Conservation (phyloP, 2,797 vertebrate genomes). For the Adelosebastes latens region DNA sequence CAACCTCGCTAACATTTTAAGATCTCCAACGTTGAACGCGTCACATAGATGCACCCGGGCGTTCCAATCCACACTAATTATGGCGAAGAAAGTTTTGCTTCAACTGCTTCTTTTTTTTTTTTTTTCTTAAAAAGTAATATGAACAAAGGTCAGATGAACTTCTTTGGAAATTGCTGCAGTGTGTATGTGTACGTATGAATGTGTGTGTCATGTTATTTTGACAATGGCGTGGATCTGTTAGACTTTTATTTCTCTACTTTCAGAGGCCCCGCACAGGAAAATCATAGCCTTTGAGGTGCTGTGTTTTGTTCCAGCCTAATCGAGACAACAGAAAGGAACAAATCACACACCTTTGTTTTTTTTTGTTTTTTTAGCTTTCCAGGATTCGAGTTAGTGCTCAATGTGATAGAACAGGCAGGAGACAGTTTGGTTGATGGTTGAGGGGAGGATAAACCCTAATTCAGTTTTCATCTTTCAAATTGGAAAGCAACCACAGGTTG, state of each 20-base stretch:
- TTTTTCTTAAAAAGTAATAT: slow-evolving; percentile 43
- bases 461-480: not conserved
- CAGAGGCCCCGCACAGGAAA: slow-evolving; percentile 37
- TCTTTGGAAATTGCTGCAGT: slow-evolving; percentile 63
- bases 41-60: not conserved
- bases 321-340: slow-evolving; percentile 40
- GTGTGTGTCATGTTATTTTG: slow-evolving; percentile 37
- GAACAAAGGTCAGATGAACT: slow-evolving; percentile 74
- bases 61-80: slow-evolving; percentile 48
- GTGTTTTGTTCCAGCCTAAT: slow-evolving; percentile 42
- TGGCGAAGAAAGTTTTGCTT: slow-evolving; percentile 44
- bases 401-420: not conserved
- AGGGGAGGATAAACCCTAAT: slow-evolving; percentile 16
- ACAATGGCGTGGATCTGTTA: slow-evolving; percentile 45
- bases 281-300: slow-evolving; percentile 28
- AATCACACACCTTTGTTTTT: not conserved
- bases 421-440: not conserved
- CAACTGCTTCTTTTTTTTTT: slow-evolving; percentile 11
- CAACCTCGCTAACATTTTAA: slow-evolving; percentile 50
- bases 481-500: not conserved
- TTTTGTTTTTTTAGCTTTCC: not conserved
- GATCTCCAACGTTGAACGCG: slow-evolving; percentile 27
- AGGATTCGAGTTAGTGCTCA: not conserved
- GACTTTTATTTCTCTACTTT: slow-evolving; percentile 45
- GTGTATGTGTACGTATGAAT: slow-evolving; percentile 45